Base-by-base conservation (phyloP, 23 tunicate species). In the Clavelina lepadiformis region DNA sequence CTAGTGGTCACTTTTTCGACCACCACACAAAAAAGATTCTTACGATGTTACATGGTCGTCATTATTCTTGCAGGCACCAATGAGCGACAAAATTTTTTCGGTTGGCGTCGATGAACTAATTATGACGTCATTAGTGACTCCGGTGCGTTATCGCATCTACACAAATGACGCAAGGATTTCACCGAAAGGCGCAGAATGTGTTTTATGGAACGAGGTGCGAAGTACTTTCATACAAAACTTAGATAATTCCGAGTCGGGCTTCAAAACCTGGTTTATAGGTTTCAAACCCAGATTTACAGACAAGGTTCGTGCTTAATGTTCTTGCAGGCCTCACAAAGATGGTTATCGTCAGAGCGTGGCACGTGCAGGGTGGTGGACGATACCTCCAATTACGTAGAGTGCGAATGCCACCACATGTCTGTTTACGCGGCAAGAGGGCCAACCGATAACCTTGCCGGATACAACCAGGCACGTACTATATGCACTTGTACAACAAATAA, bases 181-280 rank as follows among this genome's bases (percentile, higher is more conserved):
- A 18, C 93, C 93, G 0, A 46, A 77, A 76, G 83, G 83, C 1
- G 83, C 93, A 11, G 83, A 85, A 54, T 85, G 93, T 59, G 93
- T 85, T 24, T 31, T 85, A 8, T 85, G 93, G 93, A 76, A 71
- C 41, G 78, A 85, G 71, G 93, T 85, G 18, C 33, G 21, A 18
- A 41, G 15, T 41, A 41, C 15, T 41, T 41, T 41, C 49, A 41
- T 8, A 41, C 49, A 15, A 41, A 8, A 41, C 49, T 15, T 41
- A 15, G 11, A 11, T 15, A 41, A 24, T 11, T 55, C 61, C 11
- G 11, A 11, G 28, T 55, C 61, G 28, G 11, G 28, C 11, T 55
- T 55, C 61, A 11, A 11, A n/a, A 55, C 11, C 13, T 55, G 31
- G 21, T 61, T 26, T 31, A 18, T 26, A 31, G 27, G 45, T 31